Evolutionary conservation across 2,888 invertebrate genomes (phyloP).

Genomic region (Euphydryas editha): DNA sequence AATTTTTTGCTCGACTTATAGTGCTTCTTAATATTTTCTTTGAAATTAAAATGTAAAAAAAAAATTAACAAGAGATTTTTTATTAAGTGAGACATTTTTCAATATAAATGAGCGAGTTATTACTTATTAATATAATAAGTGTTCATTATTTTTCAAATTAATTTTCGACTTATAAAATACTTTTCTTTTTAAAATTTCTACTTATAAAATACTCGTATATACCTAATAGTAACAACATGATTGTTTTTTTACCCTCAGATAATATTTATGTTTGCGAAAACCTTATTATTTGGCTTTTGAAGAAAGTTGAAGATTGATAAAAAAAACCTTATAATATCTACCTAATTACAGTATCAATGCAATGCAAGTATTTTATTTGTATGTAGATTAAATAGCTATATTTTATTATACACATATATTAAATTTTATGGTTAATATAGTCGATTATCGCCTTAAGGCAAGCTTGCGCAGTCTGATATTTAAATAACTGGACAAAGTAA

Average conservation of each 20-base stretch:
- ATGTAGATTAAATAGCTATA: neutral
- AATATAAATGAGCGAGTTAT: too few relatives aligned
- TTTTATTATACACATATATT: constrained; percentile 8
- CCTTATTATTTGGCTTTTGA: too few relatives aligned
- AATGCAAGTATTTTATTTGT: too few relatives aligned
- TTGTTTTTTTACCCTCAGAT: too few relatives aligned
- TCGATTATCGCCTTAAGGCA: constrained; percentile 10
- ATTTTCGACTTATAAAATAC: too few relatives aligned
- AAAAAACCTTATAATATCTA: neutral
- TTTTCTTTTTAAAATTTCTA: too few relatives aligned
- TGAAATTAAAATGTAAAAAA: constrained; percentile 4
- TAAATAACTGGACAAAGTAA: constrained; percentile 13
- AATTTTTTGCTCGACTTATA: constrained; percentile 1
- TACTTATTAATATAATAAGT: too few relatives aligned
- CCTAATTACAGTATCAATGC: neutral
- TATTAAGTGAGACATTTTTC: neutral
- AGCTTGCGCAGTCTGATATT: constrained; percentile 11
- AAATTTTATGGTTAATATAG: constrained; percentile 15
- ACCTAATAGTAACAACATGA: too few relatives aligned
- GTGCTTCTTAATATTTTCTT: neutral
- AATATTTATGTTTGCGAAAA: too few relatives aligned
- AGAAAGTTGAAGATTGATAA: neutral
- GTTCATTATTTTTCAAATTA: too few relatives aligned
- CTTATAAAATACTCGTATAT: too few relatives aligned
- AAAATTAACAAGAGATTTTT: constrained; percentile 4